Base-by-base conservation (phyloP, 2,797 vertebrate species). In the Microhierax caerulescens region DNA sequence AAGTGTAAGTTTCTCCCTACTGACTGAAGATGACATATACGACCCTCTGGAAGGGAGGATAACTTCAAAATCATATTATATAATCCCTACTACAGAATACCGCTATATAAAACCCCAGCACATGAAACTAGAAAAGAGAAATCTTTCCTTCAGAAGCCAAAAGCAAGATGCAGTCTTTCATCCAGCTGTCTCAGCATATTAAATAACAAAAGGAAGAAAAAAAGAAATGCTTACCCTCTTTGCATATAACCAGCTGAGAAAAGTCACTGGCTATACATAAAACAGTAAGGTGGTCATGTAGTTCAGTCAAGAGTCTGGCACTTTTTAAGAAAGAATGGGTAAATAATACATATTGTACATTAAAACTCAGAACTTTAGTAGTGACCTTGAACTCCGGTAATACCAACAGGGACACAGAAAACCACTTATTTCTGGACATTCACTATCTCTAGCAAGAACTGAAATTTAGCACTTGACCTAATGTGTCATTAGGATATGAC, bases 381-480 rank as follows among this genome's bases (percentile, higher is more conserved):
- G 70, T 54, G 81, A 90, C 69, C 67, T 88, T 73, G n/a, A 85
- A 65, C 53, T 79, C 70, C 20, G 81, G 43, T n/a, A 92, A 90
- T 74, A 85, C 19, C 28, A 85, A 86, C 69, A 93, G 37, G 10
- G 41, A 76, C 39, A 54, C 34, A 79, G 2, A 90, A 85, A 85
- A 1, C 3, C 14, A 60, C 79, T 94, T 84, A 76, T 84, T 97
- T 81, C 80, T 75, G 74, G 82, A 74, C 67, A 82, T 75, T 88
- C 74, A 76, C 79, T 67, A 18, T 32, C 65, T 77, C 68, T 39
- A 93, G 48, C 47, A 92, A 82, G 39, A 53, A 85, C 16, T 88
- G 63, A 95, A 96, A 96, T 76, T 76, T 37, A 93, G 93, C 57
- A 83, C 74, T 73, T 70, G 59, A 86, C 43, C 34, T 72, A 63